phyloP scores from a whole-genome alignment of 2,797 vertebrate genomes.

The Xiphorhynchus erythropygius region DNA sequence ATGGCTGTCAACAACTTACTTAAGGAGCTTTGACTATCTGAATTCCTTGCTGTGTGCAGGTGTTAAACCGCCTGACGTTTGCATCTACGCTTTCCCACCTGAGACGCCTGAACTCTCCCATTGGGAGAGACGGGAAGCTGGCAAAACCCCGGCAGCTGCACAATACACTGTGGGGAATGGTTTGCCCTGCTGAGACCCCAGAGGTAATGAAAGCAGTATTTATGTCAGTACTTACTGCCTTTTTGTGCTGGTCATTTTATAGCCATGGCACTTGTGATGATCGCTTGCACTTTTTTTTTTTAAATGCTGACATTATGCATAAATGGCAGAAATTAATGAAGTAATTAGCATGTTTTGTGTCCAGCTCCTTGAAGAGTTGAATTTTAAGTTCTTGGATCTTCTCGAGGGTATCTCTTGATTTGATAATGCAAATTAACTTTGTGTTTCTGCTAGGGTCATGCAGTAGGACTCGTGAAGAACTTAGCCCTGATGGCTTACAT shows the following conservation, averaged over 20 bases:
- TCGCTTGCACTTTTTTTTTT: not conserved
- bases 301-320: not conserved
- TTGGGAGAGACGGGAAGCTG: constrained; percentile 94
- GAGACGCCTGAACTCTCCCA: constrained; percentile 94
- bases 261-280: not conserved
- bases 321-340: not conserved
- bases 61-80: constrained; percentile 95
- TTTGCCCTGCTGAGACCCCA: constrained; percentile 97
- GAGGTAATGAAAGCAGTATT: constrained; percentile 80
- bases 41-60: constrained; percentile 71
- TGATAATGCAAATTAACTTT: not conserved
- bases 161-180: constrained; percentile 98
- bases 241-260: rapidly evolving
- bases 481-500: constrained; percentile 98
- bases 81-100: constrained; percentile 96
- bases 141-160: constrained; percentile 96
- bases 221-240: not conserved
- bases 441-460: constrained; percentile 86
- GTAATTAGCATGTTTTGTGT: not conserved
- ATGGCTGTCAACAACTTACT: not conserved
- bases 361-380: not conserved
- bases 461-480: constrained; percentile 99
- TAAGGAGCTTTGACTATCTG: not conserved
- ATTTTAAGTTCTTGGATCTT: not conserved
- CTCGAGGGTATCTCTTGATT: not conserved